Conservation (phyloP, 1,140 invertebrate species). For the Melitaea cinxia region DNA sequence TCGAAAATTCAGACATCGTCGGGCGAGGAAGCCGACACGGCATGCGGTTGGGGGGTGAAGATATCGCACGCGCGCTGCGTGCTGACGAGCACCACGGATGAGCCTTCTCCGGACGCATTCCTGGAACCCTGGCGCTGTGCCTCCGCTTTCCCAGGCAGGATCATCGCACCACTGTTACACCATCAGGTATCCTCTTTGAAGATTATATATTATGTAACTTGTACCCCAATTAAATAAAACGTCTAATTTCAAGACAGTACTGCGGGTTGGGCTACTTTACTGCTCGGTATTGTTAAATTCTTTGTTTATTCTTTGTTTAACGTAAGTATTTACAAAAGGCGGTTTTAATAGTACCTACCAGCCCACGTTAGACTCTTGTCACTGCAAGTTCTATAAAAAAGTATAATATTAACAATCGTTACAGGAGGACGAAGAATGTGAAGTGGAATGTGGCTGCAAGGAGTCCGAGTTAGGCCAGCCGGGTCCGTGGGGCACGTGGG, state of each 20-base stretch:
- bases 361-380: too few species aligned
- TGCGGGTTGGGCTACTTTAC: too few species aligned
- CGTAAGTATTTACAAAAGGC: too few species aligned
- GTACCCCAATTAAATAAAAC: too few species aligned
- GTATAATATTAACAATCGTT: not conserved
- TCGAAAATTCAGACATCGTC: constrained; percentile 49
- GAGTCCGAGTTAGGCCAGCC: constrained; percentile 51
- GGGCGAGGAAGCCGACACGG: constrained; percentile 55
- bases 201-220: too few species aligned
- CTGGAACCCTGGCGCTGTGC: constrained; percentile 69
- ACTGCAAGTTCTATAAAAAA: too few species aligned
- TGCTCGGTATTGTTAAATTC: too few species aligned
- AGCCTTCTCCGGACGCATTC: constrained; percentile 48
- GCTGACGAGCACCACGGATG: constrained; percentile 49
- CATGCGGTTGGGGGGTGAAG: constrained; percentile 65
- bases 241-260: too few species aligned
- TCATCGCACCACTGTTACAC: constrained; percentile 60
- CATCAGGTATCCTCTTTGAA: constrained; percentile 54
- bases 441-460: constrained; percentile 64
- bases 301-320: too few species aligned
- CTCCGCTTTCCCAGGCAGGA: constrained; percentile 60
- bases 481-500: constrained; percentile 69
- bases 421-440: constrained; percentile 67
- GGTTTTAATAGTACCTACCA: too few species aligned
- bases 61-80: constrained; percentile 65